A percentile compares a stretch with the other conserved stretches of the same genome.
Evolutionary conservation across 2,888 invertebrate genomes (phyloP).

Genomic region (Calameuta filiformis): DNA sequence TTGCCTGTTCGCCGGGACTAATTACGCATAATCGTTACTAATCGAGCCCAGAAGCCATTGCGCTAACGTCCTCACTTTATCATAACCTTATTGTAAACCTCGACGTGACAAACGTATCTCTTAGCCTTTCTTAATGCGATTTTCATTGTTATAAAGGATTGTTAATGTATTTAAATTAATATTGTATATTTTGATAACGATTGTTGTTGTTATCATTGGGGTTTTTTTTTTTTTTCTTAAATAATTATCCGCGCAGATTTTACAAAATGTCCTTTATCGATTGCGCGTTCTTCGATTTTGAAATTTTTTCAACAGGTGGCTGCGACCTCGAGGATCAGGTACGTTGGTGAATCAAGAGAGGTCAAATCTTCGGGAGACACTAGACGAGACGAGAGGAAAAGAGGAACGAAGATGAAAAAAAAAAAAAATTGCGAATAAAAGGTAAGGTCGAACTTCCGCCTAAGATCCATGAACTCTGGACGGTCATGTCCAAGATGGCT

Average conservation of each 20-base stretch:
- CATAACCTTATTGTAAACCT: conserved; percentile 27
- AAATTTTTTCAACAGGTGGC: background rate
- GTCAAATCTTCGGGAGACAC: background rate
- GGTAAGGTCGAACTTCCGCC: background rate
- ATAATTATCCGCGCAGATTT: background rate
- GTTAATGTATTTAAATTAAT: background rate
- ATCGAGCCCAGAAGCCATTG: conserved; percentile 44
- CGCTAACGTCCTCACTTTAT: conserved; percentile 35
- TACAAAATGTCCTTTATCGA: background rate
- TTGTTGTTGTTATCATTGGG: background rate
- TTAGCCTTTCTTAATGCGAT: background rate
- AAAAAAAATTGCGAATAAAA: background rate
- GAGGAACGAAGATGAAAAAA: background rate
- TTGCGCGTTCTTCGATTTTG: background rate
- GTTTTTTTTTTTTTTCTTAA: background rate
- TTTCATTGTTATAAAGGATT: background rate
- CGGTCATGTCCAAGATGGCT: background rate
- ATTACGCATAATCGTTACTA: conserved; percentile 60
- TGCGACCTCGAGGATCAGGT: background rate
- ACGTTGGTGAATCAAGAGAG: background rate
- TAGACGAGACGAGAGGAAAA: background rate
- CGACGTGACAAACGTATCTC: background rate
- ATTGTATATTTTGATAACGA: background rate
- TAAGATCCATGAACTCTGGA: background rate
- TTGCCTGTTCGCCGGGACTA: conserved; percentile 47